Base-by-base conservation (phyloP, 1,140 invertebrate species). In the Palaemon carinicauda region DNA sequence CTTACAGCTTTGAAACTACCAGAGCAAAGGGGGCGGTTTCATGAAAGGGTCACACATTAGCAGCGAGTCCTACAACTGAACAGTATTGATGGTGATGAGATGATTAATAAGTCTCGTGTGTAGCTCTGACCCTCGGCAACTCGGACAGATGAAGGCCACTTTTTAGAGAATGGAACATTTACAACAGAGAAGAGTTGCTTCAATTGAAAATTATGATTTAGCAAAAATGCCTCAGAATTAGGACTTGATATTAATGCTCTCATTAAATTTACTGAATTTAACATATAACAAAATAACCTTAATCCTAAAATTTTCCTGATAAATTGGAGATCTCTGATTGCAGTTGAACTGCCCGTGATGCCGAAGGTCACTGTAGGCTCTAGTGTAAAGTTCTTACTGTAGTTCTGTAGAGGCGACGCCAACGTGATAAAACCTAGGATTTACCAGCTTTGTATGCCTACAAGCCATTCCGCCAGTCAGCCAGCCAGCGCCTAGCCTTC, bases 401-500 rank as follows among this genome's bases (percentile, higher is more conserved):
- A 86, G 84, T 86, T 80, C 77, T 33, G 84, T 86, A 80, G 83
- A 54, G 65, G 84, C 77, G 84, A 86, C 77, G 84, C 84, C 84
- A 86, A 80, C 65, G 84, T 86, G 84, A 86, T 84, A 77, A 84
- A 69, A 69, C 24, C 83, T 86, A 86, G 84, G 71, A 80, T 80
- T 56, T 86, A 80, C 77, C 74, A 86, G 84, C 84, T 86, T 86
- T 80, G 77, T 86, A 65, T 78, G 84, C 84, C 84, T 86, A 86
- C 78, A 86, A 86, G 77, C 75, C 84, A 86, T 71, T 80, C 84
- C 51, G 75, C 81, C 56, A 83, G 65, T 41, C 82, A 86, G 77
- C 60, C 77, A 86, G 84, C 84, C 77, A 86, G 77, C 65, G 84
- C 78, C 84, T 84, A 56, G 84, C 84, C 77, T 86, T 86, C 77